These are phyloP conservation scores for Sipha maydis DNA, from an alignment of 2,888 invertebrate species.

Conservation along the genomic window DNA sequence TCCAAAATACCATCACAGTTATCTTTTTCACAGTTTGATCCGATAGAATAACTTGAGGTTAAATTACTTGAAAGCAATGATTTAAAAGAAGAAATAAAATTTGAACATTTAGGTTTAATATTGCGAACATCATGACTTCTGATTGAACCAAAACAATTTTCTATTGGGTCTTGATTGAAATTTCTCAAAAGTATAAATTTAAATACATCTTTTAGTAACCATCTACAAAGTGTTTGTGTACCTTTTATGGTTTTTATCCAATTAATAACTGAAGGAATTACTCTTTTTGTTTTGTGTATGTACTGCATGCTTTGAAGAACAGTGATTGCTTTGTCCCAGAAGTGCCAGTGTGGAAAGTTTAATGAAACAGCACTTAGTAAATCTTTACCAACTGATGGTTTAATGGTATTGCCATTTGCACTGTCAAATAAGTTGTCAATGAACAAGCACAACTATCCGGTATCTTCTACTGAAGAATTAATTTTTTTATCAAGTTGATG, in stretches of 20 bases:
- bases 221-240: background rate
- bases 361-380: background rate
- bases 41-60: background rate
- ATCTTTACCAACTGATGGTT: background rate
- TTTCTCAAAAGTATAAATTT: background rate
- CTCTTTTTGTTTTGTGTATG: background rate
- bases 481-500: too few species aligned
- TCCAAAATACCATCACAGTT: background rate
- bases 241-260: constrained; percentile 36
- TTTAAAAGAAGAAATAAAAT: background rate
- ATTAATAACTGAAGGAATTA: background rate
- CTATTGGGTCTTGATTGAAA: constrained; percentile 29
- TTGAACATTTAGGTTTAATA: background rate
- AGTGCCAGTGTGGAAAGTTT: background rate
- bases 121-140: background rate
- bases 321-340: constrained; percentile 5
- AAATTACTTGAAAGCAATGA: background rate
- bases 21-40: background rate
- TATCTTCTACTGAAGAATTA: too few species aligned
- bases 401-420: background rate
- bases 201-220: background rate
- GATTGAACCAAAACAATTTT: background rate
- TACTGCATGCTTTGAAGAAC: constrained; percentile 16
- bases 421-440: constrained; percentile 30
- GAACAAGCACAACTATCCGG: background rate